A percentile compares a stretch with the other conserved stretches of the same genome.
Conservation (phyloP, 2,797 vertebrate species). For the Eremophila alpestris region DNA sequence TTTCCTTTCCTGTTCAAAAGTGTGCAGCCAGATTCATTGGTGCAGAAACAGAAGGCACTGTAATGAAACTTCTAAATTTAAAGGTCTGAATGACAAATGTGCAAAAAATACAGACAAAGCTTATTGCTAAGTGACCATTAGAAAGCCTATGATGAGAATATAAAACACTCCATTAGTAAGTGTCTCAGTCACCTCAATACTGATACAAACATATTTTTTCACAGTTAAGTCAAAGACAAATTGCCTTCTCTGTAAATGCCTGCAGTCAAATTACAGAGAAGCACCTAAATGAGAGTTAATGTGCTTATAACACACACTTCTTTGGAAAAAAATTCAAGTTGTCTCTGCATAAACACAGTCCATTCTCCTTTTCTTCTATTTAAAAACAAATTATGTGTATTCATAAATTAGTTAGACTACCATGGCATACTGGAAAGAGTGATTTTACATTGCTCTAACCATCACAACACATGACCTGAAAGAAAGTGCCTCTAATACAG, state of each 20-base stretch:
- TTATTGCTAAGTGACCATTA: slow-evolving; percentile 29
- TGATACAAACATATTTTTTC: background rate
- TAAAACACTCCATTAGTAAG: slow-evolving; percentile 28
- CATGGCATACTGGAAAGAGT: background rate
- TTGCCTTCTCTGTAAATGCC: background rate
- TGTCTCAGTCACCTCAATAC: slow-evolving; percentile 1
- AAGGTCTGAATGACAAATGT: slow-evolving; percentile 47
- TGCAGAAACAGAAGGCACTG: slow-evolving; percentile 3
- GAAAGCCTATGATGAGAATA: background rate
- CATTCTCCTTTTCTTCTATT: background rate
- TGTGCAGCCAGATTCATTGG: background rate
- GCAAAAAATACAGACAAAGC: slow-evolving; percentile 45
- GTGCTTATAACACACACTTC: background rate
- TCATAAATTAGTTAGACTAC: background rate
- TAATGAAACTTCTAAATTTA: slow-evolving; percentile 49
- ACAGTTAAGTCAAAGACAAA: background rate
- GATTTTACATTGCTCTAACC: background rate
- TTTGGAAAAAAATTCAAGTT: background rate
- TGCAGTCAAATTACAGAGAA: background rate
- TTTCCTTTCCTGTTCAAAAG: background rate
- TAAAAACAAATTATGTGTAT: background rate
- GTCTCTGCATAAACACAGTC: background rate
- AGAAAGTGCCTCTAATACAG: background rate
- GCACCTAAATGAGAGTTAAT: background rate
- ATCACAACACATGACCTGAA: background rate